phyloP scores from a whole-genome alignment of 2,797 vertebrate species.

The Enteromius argenteus region DNA sequence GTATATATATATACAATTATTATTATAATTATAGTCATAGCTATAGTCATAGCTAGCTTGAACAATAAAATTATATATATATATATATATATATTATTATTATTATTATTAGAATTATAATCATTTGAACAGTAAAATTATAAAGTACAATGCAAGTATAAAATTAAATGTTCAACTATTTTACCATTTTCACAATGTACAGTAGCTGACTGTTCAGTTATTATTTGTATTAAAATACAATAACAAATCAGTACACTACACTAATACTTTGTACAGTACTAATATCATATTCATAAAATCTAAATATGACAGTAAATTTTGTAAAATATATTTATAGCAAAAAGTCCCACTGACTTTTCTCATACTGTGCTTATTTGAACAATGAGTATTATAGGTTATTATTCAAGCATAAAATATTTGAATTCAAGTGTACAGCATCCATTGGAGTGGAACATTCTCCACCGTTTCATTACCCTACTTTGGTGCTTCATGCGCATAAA shows the following conservation, averaged over 20 bases:
- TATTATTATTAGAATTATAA: too few species aligned
- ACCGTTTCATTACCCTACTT: conserved; percentile 48
- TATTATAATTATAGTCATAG: too few species aligned
- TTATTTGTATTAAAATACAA: background rate
- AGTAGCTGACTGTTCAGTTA: background rate
- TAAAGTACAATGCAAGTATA: background rate
- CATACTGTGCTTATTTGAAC: conserved; percentile 25
- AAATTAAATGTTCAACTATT: background rate
- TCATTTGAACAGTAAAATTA: background rate
- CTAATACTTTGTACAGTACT: background rate
- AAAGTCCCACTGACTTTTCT: conserved; percentile 2
- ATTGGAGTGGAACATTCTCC: conserved; percentile 31
- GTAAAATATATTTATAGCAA: background rate
- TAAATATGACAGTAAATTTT: background rate
- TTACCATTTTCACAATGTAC: background rate
- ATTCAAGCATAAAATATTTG: conserved; percentile 30
- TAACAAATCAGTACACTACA: background rate
- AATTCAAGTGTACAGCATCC: conserved; percentile 26
- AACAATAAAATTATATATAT: too few species aligned
- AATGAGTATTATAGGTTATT: conserved; percentile 16
- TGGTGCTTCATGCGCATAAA: conserved; percentile 41
- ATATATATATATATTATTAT: too few species aligned
- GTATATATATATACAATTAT: too few species aligned
- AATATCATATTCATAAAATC: background rate
- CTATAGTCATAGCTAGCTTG: too few species aligned